A percentile compares a stretch with the other conserved stretches of the same genome.
These are phyloP conservation scores for Drosophila ogumai DNA, from an alignment of 1,140 invertebrate species.

Conservation along the genomic window DNA sequence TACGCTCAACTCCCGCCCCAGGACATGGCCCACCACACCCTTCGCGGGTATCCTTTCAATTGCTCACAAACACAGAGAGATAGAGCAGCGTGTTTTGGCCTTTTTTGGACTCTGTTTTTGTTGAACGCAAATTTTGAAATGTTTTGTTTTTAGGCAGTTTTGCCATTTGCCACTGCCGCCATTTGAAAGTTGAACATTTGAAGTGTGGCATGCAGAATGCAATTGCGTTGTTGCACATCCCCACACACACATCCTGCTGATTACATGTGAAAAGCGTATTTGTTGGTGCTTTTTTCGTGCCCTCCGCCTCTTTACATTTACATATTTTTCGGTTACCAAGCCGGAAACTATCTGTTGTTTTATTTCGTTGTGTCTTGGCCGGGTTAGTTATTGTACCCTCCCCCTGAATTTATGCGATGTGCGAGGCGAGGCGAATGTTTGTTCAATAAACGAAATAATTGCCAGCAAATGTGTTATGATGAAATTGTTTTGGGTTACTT, in stretches of 20 bases:
- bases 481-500: constrained; percentile 83
- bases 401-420: constrained; percentile 75
- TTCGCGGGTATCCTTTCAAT: constrained; percentile 19
- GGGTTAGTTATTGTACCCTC: constrained; percentile 50
- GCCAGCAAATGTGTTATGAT: constrained; percentile 81
- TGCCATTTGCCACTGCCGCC: constrained; percentile 39
- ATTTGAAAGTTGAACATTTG: constrained; percentile 49
- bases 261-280: constrained; percentile 50
- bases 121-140: constrained; percentile 69
- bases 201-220: constrained; percentile 65
- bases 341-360: constrained; percentile 52
- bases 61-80: constrained; percentile 9
- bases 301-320: constrained; percentile 56
- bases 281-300: constrained; percentile 17
- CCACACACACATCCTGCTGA: constrained; percentile 31
- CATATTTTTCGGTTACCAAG: constrained; percentile 77
- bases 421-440: constrained; percentile 68
- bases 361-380: constrained; percentile 51
- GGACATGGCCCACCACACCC: neutral
- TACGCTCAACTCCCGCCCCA: constrained; percentile 30
- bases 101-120: constrained; percentile 46
- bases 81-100: constrained; percentile 36
- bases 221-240: constrained; percentile 64
- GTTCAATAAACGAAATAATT: constrained; percentile 83
- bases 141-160: constrained; percentile 65